Base-by-base conservation (phyloP, 2,888 invertebrate genomes). In the Drosophila greeni region DNA sequence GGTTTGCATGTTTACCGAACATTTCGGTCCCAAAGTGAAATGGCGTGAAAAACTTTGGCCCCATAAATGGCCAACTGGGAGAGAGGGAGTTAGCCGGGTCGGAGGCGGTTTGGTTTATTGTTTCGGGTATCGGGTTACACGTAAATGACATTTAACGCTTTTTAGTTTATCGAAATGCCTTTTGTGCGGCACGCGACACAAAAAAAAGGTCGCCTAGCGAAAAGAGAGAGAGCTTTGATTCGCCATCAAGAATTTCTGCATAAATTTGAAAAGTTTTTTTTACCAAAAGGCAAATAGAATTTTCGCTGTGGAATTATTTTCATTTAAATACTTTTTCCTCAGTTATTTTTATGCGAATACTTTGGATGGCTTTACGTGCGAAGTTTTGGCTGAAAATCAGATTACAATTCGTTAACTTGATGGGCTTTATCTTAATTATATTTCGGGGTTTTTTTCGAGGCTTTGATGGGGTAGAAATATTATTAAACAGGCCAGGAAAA, bases 71-170 rank as follows among this genome's bases (percentile, higher is more conserved):
- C 76, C 56, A 76, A 76, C 79, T 59, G 67, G 33, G 16, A 54
- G 20, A 2, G 47, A 36, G 37, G 58, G 36, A 11, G 12, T 12
- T 2, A 18, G 29, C 18, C 18, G 45, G 8, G 31, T 16, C 53
- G 52, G 53, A 48, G 51, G 61, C 16, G 62, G 57, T 20, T 20
- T 51, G 56, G 43, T 65, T 24, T 58, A 67, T 62, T 61, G 59
- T 64, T 74, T 59, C 57, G 47, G 58, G 53, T 74, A 79, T 78
- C 66, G 59, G 76, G 80, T 82, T 81, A 76, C 80, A 54, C 57
- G 61, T 84, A 84, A 82, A 82, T 82, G 84, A 75, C 84, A 82
- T 82, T 84, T 82, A 84, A 80, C 80, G 80, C 82, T 82, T 84
- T 81, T 84, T 75, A 78, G 82, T 81, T 79, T 81, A 70, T 73